A percentile compares a stretch with the other conserved stretches of the same genome.
phyloP scores from a whole-genome alignment of 1,140 invertebrate species.

The silkworm (Bombyx mori) region ASM3026992v2 NC_085123.1:11755501-11756000 shows the following conservation, averaged over 20 bases:
- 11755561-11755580: constrained; percentile 52
- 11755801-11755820: too few relatives aligned
- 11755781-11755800: too few relatives aligned
- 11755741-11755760: too few relatives aligned
- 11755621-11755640: constrained; percentile 19
- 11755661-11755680: not conserved
- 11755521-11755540: constrained; percentile 54
- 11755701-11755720: too few relatives aligned
- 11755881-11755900: constrained; percentile 26
- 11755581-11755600: constrained; percentile 24
- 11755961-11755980: constrained; percentile 58
- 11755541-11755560: constrained; percentile 56
- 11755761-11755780: too few relatives aligned
- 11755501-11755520: constrained; percentile 26
- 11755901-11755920: constrained; percentile 33
- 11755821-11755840: constrained; percentile 53
- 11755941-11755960: constrained; percentile 56
- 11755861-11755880: constrained; percentile 34
- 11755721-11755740: too few relatives aligned
- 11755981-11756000: constrained; percentile 55
- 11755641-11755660: constrained; percentile 1
- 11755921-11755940: constrained; percentile 19
- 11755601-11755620: constrained; percentile 37
- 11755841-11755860: constrained; percentile 32
- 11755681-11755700: not conserved